Base-by-base conservation (phyloP, 2,797 vertebrate species). In the Sparidentex hasta region DNA sequence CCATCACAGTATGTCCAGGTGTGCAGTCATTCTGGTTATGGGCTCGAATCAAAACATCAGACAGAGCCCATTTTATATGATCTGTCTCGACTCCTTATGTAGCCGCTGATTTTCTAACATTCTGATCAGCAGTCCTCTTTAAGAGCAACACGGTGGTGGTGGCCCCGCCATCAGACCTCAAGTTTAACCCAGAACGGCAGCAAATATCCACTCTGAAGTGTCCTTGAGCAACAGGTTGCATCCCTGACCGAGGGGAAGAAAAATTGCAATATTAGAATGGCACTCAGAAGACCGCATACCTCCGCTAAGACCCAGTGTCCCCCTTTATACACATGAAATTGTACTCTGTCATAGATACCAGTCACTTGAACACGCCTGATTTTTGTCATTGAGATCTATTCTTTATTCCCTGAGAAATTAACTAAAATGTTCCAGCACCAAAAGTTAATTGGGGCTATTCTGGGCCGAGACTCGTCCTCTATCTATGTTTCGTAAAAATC, bases 211-310 rank as follows among this genome's bases (percentile, higher is more conserved):
- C 13, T 7, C 46, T 58, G n/a, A 55, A 18, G 41, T 66, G 51
- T 68, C 18, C 23, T 52, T 56, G 47, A 33, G 17, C 33, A 66
- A 16, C 56, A 82, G n/a, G 17, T 46, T 59, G 7, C 11, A 54
- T 47, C 16, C 14, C 20, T 46, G 23, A 47, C 63, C 43, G 8
- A 11, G 2, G 38, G 65, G 56, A 23, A 29, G 20, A 72, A 12
- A 16, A 58, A 16, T 16, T 9, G 1, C 2, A 38, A 11, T 11
- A 38, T 9, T 38, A 38, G 38, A 38, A 11, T 11, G 38, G 9
- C 38, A 38, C 8, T 38, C 38, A 38, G 38, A 9, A 38, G 38
- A 38, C 8, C 38, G 38, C 38, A 38, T 38, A 38, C 38, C 38
- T 38, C 38, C 38, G 38, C 38, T 38, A 11, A 38, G 38, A 38